Percentiles rank a stretch among this genome's conserved stretches.
Conservation (phyloP, 2,797 vertebrate species). For the Acanthurus leucopareius region DNA sequence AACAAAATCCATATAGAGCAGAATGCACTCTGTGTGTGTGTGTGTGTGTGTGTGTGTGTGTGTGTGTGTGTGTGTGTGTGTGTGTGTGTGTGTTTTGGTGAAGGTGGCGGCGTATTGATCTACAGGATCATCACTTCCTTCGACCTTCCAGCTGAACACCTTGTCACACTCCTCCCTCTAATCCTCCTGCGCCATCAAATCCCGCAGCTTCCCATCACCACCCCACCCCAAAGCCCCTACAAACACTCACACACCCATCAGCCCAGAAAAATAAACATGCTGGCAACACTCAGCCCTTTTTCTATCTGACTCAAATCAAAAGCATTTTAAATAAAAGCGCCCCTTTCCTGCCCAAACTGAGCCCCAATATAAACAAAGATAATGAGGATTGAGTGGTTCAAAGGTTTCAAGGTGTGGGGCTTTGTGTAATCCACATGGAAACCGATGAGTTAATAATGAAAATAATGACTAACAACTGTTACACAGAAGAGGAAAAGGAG, state of each 20-base stretch:
- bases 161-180: conserved; percentile 44
- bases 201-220: conserved; percentile 50
- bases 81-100: background rate
- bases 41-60: too few species aligned
- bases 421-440: conserved; percentile 15
- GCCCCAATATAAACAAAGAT: conserved; percentile 5
- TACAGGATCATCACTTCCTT: conserved; percentile 36
- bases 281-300: conserved; percentile 23
- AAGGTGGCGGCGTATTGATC: conserved; percentile 2
- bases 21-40: too few species aligned
- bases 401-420: conserved; percentile 39
- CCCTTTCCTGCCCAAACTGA: conserved; percentile 15
- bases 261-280: conserved; percentile 51
- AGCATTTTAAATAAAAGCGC: conserved; percentile 47
- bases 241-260: conserved; percentile 56
- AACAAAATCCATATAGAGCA: background rate
- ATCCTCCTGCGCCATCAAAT: conserved; percentile 57
- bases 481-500: background rate
- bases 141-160: conserved; percentile 35
- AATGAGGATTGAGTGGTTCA: background rate
- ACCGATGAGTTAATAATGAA: background rate
- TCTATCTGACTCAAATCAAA: conserved; percentile 57
- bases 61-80: too few species aligned
- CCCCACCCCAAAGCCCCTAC: conserved; percentile 52
- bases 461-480: background rate